Conservation (phyloP, 2,113 vertebrate species). For the Paratilapia polleni region DNA sequence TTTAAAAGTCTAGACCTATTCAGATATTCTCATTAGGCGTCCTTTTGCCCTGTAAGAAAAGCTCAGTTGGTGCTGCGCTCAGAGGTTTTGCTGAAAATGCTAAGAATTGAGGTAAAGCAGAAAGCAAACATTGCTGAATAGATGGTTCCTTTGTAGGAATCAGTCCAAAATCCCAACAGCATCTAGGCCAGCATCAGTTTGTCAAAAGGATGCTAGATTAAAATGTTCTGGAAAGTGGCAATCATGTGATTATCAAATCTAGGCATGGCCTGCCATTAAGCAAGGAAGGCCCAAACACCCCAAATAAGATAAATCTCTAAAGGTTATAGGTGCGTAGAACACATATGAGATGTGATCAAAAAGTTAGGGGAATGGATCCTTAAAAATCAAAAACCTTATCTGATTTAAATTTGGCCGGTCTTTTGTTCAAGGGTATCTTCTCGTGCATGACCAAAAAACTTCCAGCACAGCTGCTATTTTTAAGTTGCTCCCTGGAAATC, state of each 20-base stretch:
- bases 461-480: background rate
- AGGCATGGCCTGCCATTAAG: background rate
- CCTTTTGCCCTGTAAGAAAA: slow-evolving; percentile 24
- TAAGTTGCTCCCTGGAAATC: background rate
- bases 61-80: background rate
- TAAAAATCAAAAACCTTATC: too few species aligned
- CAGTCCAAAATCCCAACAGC: background rate
- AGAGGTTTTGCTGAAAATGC: background rate
- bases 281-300: background rate
- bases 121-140: background rate
- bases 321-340: background rate
- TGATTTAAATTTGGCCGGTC: too few species aligned
- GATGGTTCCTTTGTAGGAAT: background rate
- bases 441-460: too few species aligned
- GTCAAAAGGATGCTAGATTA: background rate
- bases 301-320: background rate
- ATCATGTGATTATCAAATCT: background rate
- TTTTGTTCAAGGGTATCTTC: too few species aligned
- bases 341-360: background rate
- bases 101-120: background rate
- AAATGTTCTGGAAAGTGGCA: background rate
- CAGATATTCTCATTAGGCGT: slow-evolving; percentile 17
- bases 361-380: background rate
- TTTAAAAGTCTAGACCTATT: slow-evolving; percentile 43
- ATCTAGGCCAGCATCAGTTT: background rate